These are phyloP conservation scores for Coregonus sp. DNA, from an alignment of 2,797 vertebrate genomes.

Conservation along the genomic window DNA sequence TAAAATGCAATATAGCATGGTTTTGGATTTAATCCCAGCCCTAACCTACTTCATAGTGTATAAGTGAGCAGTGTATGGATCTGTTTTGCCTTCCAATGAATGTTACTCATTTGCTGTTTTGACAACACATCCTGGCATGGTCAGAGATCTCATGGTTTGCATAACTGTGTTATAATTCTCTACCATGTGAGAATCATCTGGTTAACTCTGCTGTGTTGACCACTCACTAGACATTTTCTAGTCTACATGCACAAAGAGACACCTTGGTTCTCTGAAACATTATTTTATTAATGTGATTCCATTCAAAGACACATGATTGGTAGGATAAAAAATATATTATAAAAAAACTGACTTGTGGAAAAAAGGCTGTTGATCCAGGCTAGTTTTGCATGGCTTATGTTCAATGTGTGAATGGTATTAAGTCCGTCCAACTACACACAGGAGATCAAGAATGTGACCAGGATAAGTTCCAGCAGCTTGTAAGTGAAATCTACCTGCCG, in stretches of 20 bases:
- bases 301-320: slow-evolving; percentile 62
- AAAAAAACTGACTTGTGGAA: slow-evolving; percentile 58
- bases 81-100: too few species aligned
- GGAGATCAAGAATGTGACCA: slow-evolving; percentile 18
- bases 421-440: slow-evolving; percentile 39
- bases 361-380: slow-evolving; percentile 56
- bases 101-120: slow-evolving; percentile 51
- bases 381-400: slow-evolving; percentile 63
- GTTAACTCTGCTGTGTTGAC: too few species aligned
- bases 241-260: slow-evolving; percentile 36
- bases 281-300: slow-evolving; percentile 67
- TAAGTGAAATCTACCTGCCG: slow-evolving; percentile 48
- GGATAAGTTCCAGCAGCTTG: slow-evolving; percentile 39
- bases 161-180: slow-evolving; percentile 25
- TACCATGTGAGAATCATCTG: background rate
- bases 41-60: too few species aligned
- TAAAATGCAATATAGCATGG: too few species aligned
- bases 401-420: slow-evolving; percentile 51
- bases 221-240: background rate
- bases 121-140: slow-evolving; percentile 57
- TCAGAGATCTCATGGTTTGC: slow-evolving; percentile 51
- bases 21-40: too few species aligned
- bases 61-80: slow-evolving; percentile 2
- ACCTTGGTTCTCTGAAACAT: slow-evolving; percentile 56
- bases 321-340: slow-evolving; percentile 47